These are phyloP conservation scores for Holocentrus rufus DNA, from an alignment of 2,797 vertebrate genomes.

Conservation along the genomic window DNA sequence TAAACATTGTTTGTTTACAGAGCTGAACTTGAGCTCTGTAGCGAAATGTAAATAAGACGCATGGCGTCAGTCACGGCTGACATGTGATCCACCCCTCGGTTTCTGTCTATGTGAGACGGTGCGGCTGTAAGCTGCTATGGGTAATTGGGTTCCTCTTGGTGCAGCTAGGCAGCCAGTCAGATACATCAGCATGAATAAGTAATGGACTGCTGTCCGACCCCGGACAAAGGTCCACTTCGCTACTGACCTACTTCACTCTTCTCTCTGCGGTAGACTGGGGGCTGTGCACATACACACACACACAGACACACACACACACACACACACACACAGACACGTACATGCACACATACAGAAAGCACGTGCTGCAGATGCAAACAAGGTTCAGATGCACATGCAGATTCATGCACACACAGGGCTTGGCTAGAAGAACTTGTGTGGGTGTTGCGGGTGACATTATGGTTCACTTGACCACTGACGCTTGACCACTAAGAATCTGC, in stretches of 20 bases:
- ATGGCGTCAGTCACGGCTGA: conserved; percentile 46
- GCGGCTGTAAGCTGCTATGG: conserved; percentile 16
- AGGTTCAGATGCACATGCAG: background rate
- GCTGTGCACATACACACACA: background rate
- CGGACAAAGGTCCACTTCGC: conserved; percentile 65
- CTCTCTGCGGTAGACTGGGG: background rate
- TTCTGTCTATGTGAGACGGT: conserved; percentile 61
- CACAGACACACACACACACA: background rate
- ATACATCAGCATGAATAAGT: conserved; percentile 75
- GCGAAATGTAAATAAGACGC: conserved; percentile 73
- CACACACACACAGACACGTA: background rate
- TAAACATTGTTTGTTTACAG: conserved; percentile 33
- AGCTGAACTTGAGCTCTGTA: conserved; percentile 37
- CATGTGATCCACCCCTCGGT: conserved; percentile 52
- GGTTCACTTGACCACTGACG: conserved; percentile 24
- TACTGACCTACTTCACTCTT: conserved; percentile 59
- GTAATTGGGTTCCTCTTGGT: conserved; percentile 67
- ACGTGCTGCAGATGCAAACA: background rate
- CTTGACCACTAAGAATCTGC: conserved; percentile 28
- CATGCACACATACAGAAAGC: background rate
- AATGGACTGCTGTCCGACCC: conserved; percentile 54
- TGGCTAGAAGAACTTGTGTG: background rate
- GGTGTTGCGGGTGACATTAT: conserved; percentile 10
- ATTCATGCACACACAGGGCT: background rate
- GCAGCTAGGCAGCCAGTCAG: conserved; percentile 65